Evolutionary conservation across 2,797 vertebrate species (phyloP).

Genomic region (Chloroceryle inda): DNA sequence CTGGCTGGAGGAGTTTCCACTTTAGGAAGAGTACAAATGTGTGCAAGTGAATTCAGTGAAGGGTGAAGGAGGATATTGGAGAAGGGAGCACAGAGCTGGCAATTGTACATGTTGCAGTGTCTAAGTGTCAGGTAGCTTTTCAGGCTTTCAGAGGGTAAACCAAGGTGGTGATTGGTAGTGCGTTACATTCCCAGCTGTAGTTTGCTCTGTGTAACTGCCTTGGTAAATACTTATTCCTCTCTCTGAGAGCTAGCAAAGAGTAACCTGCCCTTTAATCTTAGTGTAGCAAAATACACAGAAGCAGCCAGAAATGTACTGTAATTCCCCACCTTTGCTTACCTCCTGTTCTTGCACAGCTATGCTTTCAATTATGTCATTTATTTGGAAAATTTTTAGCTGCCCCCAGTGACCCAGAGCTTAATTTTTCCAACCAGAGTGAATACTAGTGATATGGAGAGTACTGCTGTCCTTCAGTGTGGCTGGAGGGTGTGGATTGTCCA

Average conservation of each 20-base stretch:
- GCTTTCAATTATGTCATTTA: background rate
- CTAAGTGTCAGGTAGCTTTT: background rate
- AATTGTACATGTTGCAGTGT: background rate
- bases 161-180: conserved; percentile 59
- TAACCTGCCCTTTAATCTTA: conserved; percentile 40
- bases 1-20: background rate
- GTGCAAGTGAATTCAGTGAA: background rate
- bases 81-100: background rate
- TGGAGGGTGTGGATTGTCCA: background rate
- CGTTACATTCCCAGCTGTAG: conserved; percentile 54
- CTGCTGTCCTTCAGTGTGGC: accelerated
- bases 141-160: background rate
- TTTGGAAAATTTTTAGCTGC: background rate
- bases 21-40: background rate
- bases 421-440: background rate
- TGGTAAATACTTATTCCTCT: background rate
- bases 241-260: background rate
- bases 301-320: background rate
- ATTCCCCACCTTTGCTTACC: background rate
- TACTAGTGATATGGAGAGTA: background rate
- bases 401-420: background rate
- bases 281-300: background rate
- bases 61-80: background rate
- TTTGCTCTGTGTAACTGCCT: background rate
- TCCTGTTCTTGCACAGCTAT: background rate